Percentiles rank a stretch among this genome's conserved stretches.
Conservation (phyloP, 2,797 vertebrate species). For the Takifugu ocellatus region DNA sequence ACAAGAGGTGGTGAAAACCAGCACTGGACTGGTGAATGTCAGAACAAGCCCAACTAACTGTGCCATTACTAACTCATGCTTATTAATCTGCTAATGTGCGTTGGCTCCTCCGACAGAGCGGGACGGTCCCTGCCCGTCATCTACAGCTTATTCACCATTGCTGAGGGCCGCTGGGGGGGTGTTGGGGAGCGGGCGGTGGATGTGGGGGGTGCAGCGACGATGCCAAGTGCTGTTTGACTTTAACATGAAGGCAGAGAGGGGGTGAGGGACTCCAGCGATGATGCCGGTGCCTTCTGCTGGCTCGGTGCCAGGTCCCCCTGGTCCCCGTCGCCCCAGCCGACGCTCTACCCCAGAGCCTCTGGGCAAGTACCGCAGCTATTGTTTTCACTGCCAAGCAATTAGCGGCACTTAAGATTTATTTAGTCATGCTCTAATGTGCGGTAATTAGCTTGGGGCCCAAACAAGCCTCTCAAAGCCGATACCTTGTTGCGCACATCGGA, state of each 20-base stretch:
- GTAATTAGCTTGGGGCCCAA: conserved; percentile 82
- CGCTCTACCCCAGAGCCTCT: conserved; percentile 69
- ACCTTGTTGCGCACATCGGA: conserved; percentile 56
- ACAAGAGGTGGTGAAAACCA: conserved; percentile 45
- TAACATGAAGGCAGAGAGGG: conserved; percentile 45
- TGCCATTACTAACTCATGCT: conserved; percentile 79
- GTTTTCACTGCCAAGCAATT: conserved; percentile 88
- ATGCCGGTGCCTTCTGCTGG: conserved; percentile 68
- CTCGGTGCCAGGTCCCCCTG: conserved; percentile 69
- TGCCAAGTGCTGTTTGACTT: conserved; percentile 70
- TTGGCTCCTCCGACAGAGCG: conserved; percentile 62
- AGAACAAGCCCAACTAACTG: conserved; percentile 70
- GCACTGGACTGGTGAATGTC: conserved; percentile 70
- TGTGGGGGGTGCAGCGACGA: conserved; percentile 58
- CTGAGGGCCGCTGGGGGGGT: conserved; percentile 49
- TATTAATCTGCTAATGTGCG: conserved; percentile 75
- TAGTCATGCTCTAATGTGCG: conserved; percentile 84
- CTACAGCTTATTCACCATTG: conserved; percentile 51
- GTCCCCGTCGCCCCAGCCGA: conserved; percentile 63
- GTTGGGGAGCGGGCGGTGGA: conserved; percentile 45
- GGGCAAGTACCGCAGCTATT: conserved; percentile 86
- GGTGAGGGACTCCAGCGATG: conserved; percentile 63
- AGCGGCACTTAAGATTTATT: conserved; percentile 88
- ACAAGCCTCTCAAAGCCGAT: conserved; percentile 67
- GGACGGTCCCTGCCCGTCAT: conserved; percentile 59